Evolutionary conservation across 2,113 vertebrate species (phyloP).

Genomic region (Dolichotis patagonum): DNA sequence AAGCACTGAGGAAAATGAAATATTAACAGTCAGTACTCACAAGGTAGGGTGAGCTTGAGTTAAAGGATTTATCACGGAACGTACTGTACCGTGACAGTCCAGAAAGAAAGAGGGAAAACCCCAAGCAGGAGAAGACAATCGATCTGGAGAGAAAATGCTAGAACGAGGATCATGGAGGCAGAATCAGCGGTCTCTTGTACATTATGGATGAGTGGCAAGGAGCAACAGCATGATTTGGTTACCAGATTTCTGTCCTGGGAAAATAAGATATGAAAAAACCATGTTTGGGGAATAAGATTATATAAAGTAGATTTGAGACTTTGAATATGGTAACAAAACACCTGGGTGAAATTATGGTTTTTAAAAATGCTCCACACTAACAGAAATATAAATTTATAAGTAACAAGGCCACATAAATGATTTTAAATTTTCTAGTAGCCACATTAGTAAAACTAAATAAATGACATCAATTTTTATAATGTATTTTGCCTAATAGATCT

Average conservation of each 20-base stretch:
- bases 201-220: neutral
- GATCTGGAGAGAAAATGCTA: neutral
- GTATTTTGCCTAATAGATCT: neutral
- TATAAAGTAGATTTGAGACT: neutral
- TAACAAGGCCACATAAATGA: neutral
- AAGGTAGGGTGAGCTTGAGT: neutral
- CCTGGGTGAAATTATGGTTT: neutral
- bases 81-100: neutral
- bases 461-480: neutral
- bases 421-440: neutral
- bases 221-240: neutral
- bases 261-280: neutral
- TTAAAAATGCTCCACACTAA: neutral
- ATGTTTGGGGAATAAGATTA: neutral
- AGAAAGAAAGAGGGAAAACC: neutral
- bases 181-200: neutral
- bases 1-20: neutral
- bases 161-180: neutral
- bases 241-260: neutral
- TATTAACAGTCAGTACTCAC: fast-evolving
- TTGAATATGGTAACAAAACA: neutral
- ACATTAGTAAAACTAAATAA: neutral
- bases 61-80: neutral
- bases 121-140: neutral
- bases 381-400: neutral